Conservation (phyloP, 2,113 vertebrate species). For the Cathartes aura region DNA sequence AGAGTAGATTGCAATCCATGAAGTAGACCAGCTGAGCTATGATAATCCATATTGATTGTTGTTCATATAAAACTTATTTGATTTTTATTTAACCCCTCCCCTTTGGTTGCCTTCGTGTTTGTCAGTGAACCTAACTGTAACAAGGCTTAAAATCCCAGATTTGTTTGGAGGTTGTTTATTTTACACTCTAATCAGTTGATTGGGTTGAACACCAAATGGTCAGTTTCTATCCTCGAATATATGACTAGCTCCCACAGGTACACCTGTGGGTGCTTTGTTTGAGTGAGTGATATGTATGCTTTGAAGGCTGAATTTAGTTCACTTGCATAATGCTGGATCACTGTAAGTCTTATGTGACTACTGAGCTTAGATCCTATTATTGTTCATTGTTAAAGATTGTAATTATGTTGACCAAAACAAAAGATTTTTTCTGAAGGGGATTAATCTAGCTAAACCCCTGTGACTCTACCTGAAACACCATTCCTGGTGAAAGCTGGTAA, state of each 20-base stretch:
- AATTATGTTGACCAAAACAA: background rate
- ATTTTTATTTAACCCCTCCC: background rate
- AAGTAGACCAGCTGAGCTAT: background rate
- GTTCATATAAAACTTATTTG: background rate
- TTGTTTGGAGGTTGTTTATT: background rate
- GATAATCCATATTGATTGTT: background rate
- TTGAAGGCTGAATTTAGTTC: background rate
- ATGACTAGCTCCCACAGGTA: background rate
- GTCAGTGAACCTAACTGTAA: background rate
- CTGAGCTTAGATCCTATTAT: background rate
- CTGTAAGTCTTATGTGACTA: background rate
- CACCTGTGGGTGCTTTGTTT: background rate
- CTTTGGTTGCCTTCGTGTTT: background rate
- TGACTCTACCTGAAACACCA: background rate
- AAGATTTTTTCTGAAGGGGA: background rate
- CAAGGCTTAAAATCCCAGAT: background rate
- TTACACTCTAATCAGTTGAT: background rate
- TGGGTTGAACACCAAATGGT: background rate
- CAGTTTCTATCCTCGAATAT: background rate
- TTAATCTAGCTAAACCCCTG: background rate
- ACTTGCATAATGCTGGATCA: background rate
- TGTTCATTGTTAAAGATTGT: background rate
- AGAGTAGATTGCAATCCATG: background rate
- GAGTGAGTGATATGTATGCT: background rate
- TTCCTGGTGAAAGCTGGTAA: background rate